These are phyloP conservation scores for Pelosia muscerda DNA, from an alignment of 2,888 invertebrate species.

Conservation along the genomic window DNA sequence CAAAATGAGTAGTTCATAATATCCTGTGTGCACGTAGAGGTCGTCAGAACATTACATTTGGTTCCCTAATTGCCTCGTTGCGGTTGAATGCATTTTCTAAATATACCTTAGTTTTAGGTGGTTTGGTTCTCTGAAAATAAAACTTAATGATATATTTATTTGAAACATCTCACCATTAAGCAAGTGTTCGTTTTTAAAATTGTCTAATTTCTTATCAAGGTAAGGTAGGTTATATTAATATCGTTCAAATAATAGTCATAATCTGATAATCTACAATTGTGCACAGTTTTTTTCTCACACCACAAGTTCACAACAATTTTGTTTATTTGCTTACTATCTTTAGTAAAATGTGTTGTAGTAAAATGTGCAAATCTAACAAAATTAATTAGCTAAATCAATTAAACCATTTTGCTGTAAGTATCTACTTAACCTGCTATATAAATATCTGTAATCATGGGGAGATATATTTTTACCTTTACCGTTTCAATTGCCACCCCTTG, in stretches of 20 bases:
- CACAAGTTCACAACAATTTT: too few species aligned
- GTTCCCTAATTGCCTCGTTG: slow-evolving; percentile 56
- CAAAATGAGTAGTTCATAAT: slow-evolving; percentile 56
- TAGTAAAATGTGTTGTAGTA: too few species aligned
- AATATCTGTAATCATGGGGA: not conserved
- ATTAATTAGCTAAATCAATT: too few species aligned
- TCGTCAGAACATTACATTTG: slow-evolving; percentile 42
- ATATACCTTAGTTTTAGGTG: slow-evolving; percentile 25
- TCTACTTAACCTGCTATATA: too few species aligned
- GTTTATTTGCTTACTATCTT: too few species aligned
- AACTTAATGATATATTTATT: not conserved
- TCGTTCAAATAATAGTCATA: too few species aligned
- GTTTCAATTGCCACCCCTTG: not conserved
- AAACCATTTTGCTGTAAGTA: too few species aligned
- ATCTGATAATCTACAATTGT: too few species aligned
- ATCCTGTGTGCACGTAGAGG: slow-evolving; percentile 39
- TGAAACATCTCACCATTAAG: not conserved
- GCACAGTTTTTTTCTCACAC: too few species aligned
- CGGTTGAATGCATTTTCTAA: slow-evolving; percentile 45
- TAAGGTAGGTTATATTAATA: too few species aligned
- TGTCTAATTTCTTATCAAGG: too few species aligned
- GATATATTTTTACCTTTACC: not conserved
- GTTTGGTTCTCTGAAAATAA: slow-evolving; percentile 10
- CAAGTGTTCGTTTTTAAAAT: not conserved
- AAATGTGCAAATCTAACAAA: too few species aligned